Conservation (phyloP, 2,888 invertebrate genomes). For the Cryptophagus acutangulus region DNA sequence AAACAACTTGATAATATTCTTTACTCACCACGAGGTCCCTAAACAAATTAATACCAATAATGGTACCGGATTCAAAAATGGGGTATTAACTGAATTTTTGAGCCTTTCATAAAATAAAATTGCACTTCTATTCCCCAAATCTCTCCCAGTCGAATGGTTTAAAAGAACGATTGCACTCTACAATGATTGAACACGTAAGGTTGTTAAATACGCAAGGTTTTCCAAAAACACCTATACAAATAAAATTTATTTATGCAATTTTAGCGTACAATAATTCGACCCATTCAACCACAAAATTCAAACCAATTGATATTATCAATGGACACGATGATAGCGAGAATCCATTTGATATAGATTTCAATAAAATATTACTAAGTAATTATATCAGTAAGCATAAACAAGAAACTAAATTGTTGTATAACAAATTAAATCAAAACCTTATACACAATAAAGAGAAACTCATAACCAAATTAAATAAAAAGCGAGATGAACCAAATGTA, state of each 20-base stretch:
- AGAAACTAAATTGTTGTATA: neutral
- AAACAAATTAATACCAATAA: neutral
- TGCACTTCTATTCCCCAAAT: neutral
- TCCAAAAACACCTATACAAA: neutral
- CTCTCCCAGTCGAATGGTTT: neutral
- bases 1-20: neutral
- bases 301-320: neutral
- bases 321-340: neutral
- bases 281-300: neutral
- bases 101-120: no score
- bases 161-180: no score
- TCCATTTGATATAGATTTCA: neutral
- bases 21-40: neutral
- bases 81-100: neutral
- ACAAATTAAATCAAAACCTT: neutral
- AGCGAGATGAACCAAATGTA: neutral
- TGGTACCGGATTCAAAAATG: neutral
- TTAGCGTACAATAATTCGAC: no score
- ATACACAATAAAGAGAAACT: neutral
- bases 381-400: neutral
- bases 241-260: no score
- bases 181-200: neutral
- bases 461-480: neutral
- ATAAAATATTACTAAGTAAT: no score
- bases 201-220: neutral